Evolutionary conservation across 2,888 invertebrate genomes (phyloP).

Genomic region (Melanchra persicariae): DNA sequence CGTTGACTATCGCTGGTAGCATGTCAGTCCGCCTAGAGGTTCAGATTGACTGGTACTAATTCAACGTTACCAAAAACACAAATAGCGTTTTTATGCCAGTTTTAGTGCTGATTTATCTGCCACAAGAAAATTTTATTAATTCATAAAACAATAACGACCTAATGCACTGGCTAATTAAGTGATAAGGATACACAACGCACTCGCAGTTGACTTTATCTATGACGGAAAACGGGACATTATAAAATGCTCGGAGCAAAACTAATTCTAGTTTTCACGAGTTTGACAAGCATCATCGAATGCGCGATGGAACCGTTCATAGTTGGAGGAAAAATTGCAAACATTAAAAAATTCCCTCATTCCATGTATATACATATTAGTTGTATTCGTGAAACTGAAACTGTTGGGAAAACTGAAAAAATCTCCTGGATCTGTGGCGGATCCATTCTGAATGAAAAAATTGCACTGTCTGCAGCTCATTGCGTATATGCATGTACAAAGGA

Average conservation of each 20-base stretch:
- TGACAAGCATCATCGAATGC: constrained; percentile 1
- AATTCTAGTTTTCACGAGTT: constrained; percentile 19
- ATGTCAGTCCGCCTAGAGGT: too few relatives aligned
- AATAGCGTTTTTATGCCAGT: neutral
- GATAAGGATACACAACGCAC: constrained; percentile 29
- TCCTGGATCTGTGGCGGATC: constrained; percentile 69
- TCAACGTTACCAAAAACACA: neutral
- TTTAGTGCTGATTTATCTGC: neutral
- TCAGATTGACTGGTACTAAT: neutral
- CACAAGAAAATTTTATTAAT: constrained; percentile 5
- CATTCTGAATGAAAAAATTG: constrained; percentile 68
- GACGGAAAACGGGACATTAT: neutral
- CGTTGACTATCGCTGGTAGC: too few relatives aligned
- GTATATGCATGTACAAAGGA: constrained; percentile 26
- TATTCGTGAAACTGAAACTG: neutral
- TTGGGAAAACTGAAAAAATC: neutral
- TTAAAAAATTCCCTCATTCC: constrained; percentile 24
- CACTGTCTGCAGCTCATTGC: constrained; percentile 75
- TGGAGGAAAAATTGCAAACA: neutral
- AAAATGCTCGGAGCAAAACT: constrained; percentile 1
- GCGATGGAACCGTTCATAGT: constrained; percentile 15
- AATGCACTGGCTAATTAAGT: constrained; percentile 19
- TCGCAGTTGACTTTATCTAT: neutral
- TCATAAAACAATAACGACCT: constrained; percentile 35
- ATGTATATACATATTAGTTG: neutral